These are phyloP conservation scores for Zaprionus ornatus DNA, from an alignment of 1,140 invertebrate species.

Conservation along the genomic window DNA sequence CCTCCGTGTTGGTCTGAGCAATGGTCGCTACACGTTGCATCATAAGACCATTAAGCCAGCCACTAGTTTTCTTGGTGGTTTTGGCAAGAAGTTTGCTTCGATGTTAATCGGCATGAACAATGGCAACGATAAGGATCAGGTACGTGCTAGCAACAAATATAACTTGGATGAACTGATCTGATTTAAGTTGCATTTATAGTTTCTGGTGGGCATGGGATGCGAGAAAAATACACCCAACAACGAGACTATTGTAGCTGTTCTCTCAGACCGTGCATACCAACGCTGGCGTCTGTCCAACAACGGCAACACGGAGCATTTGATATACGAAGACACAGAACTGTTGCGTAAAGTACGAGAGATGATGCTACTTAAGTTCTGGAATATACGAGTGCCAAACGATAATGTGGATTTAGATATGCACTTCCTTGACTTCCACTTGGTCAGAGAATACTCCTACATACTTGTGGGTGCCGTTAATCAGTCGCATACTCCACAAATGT, in stretches of 20 bases:
- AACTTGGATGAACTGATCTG: neutral
- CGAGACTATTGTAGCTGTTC: constrained; percentile 62
- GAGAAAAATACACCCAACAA: constrained; percentile 51
- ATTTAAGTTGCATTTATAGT: constrained; percentile 14
- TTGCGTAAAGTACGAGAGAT: constrained; percentile 73
- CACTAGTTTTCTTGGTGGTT: constrained; percentile 94
- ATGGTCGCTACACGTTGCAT: constrained; percentile 88
- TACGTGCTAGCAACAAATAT: constrained; percentile 83
- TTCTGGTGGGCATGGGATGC: constrained; percentile 71
- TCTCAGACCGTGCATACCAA: constrained; percentile 77
- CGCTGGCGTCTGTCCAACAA: constrained; percentile 75
- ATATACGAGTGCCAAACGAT: constrained; percentile 58
- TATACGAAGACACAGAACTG: constrained; percentile 76
- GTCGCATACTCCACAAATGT: constrained; percentile 87
- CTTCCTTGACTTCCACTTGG: constrained; percentile 90
- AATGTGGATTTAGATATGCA: constrained; percentile 83
- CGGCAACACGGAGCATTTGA: constrained; percentile 67
- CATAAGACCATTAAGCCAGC: constrained; percentile 90
- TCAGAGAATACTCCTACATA: constrained; percentile 88
- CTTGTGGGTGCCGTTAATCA: constrained; percentile 89
- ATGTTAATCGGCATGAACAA: constrained; percentile 94
- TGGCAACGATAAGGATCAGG: constrained; percentile 90
- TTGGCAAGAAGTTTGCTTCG: constrained; percentile 92
- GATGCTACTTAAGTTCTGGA: constrained; percentile 79
- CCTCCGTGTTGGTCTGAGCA: constrained; percentile 86